These are phyloP conservation scores for Gorsachius goisagi DNA, from an alignment of 2,113 vertebrate species.

Conservation along the genomic window DNA sequence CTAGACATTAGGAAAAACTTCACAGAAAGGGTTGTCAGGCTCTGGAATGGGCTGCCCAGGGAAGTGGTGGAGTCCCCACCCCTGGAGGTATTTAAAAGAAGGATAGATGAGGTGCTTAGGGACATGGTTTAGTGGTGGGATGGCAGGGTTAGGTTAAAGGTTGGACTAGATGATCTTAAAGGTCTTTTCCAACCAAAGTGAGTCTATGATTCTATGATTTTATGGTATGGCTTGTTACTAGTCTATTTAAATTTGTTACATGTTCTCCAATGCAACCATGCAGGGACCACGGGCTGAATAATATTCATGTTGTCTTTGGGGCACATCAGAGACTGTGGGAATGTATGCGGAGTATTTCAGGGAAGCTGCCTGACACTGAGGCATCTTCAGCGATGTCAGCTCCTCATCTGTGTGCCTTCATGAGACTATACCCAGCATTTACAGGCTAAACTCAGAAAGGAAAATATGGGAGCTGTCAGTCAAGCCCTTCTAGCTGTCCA, in stretches of 20 bases:
- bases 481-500: not conserved
- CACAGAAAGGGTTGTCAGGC: no score
- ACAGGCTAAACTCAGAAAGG: not conserved
- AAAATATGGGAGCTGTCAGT: not conserved
- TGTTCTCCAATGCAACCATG: not conserved
- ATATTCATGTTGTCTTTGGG: not conserved
- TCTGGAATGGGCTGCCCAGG: no score
- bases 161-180: no score
- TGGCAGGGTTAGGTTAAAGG: no score
- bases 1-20: no score
- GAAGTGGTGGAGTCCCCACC: no score
- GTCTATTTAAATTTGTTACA: not conserved
- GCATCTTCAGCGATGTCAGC: not conserved
- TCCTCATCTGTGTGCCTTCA: not conserved
- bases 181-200: no score
- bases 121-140: no score
- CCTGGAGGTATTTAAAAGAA: no score
- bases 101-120: no score
- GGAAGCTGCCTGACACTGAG: not conserved
- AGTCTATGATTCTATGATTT: not conserved
- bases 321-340: not conserved
- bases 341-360: not conserved
- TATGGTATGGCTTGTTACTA: not conserved
- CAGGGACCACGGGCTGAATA: not conserved
- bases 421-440: not conserved